Evolutionary conservation across 2,888 invertebrate genomes (phyloP).

Genomic region (Callinectes sapidus): DNA sequence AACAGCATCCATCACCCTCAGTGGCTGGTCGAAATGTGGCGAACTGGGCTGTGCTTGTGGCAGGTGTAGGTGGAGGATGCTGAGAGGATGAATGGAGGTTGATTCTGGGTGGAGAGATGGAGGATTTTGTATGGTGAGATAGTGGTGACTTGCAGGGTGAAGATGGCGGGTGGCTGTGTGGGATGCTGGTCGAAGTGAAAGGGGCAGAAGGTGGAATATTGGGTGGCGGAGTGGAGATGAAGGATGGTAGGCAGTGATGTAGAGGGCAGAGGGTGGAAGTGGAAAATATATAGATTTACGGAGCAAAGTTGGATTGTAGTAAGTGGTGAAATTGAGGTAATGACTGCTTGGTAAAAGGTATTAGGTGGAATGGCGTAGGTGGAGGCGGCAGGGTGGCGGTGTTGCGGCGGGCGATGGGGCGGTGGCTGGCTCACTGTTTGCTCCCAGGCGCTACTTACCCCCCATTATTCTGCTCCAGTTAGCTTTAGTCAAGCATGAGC

Average conservation of each 20-base stretch:
- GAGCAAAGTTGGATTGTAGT: not conserved
- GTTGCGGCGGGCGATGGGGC: not conserved
- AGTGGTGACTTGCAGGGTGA: not conserved
- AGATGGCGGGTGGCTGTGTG: not conserved
- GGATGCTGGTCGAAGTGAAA: not conserved
- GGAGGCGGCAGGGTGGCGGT: slow-evolving; percentile 7
- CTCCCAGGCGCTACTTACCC: slow-evolving; percentile 20
- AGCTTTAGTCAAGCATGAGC: slow-evolving; percentile 43
- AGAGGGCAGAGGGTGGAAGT: not conserved
- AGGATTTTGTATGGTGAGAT: not conserved
- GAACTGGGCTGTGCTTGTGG: not conserved
- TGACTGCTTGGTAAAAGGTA: not conserved
- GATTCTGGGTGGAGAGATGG: not conserved
- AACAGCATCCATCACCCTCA: not conserved
- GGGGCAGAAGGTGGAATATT: not conserved
- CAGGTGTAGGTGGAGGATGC: not conserved
- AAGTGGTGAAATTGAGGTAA: not conserved
- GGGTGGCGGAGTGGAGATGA: not conserved
- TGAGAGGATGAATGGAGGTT: not conserved
- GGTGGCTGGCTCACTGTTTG: slow-evolving; percentile 21
- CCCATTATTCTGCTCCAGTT: slow-evolving; percentile 44
- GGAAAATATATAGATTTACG: not conserved
- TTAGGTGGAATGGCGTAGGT: not conserved
- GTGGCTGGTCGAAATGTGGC: not conserved
- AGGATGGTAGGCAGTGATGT: not conserved